phyloP scores from a whole-genome alignment of 2,888 invertebrate genomes.

The Gastrophysa polygoni region DNA sequence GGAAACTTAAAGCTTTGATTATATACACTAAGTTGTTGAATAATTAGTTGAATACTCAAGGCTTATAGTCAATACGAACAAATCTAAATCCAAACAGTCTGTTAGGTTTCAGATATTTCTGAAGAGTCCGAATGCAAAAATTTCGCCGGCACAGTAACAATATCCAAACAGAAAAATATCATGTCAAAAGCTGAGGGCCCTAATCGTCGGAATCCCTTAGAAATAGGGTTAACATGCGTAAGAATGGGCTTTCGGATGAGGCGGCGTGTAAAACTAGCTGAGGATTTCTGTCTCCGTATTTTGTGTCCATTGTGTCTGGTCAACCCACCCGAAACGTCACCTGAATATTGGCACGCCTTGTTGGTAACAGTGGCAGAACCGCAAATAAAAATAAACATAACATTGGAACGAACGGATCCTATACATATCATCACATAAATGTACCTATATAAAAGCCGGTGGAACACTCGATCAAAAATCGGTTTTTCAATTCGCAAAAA shows the following conservation, averaged over 20 bases:
- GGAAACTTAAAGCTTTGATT: too few relatives aligned
- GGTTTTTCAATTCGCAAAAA: too few relatives aligned
- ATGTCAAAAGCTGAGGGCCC: slow-evolving; percentile 21
- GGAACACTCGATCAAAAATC: too few relatives aligned
- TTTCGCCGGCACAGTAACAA: not conserved
- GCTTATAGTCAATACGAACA: too few relatives aligned
- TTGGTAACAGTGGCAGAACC: slow-evolving; percentile 24
- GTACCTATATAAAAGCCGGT: too few relatives aligned
- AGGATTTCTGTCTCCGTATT: slow-evolving; percentile 36
- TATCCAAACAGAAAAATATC: slow-evolving; percentile 23
- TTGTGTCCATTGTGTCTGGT: slow-evolving; percentile 45
- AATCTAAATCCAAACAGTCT: not conserved
- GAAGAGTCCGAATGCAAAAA: not conserved
- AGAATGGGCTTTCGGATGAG: slow-evolving; percentile 47
- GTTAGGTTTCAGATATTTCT: not conserved
- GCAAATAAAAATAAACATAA: slow-evolving; percentile 14
- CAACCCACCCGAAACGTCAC: slow-evolving; percentile 53
- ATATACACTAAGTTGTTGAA: too few relatives aligned
- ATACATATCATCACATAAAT: too few relatives aligned
- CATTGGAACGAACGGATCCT: too few relatives aligned
- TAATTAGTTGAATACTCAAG: too few relatives aligned
- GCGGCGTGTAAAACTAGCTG: slow-evolving; percentile 49
- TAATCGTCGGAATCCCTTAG: slow-evolving; percentile 38
- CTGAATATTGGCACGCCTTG: slow-evolving; percentile 52
- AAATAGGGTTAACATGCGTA: slow-evolving; percentile 44